Base-by-base conservation (phyloP, 2,113 vertebrate genomes). In the Tetraodon nigroviridis region DNA sequence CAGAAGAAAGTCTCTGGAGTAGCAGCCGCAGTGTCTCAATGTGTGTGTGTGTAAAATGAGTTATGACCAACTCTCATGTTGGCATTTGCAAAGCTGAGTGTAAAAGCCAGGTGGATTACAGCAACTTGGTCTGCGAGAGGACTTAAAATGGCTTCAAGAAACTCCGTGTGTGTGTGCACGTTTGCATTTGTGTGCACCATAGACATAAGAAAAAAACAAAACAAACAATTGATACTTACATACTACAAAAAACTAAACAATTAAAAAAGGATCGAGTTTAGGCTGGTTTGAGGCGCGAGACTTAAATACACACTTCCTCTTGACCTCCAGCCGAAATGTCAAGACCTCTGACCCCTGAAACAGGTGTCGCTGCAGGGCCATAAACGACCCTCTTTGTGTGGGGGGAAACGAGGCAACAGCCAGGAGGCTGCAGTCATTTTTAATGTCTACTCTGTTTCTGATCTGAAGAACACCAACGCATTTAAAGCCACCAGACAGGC, bases 61-160 rank as follows among this genome's bases (percentile, higher is more conserved):
- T 84, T 84, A 82, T 78, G 75, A 69, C 51, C 51, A 37, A 59
- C 76, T 75, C 69, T 81, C 69, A 57, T 66, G 74, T 64, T 60
- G 50, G 62, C 78, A 78, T 85, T 80, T 71, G 58, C 64, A 61
- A 80, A 78, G 75, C 76, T 73, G 73, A 83, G 79, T 81, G 59
- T 55, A 66, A 82, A 82, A 84, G 79, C 84, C 73, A 83, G 82
- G 80, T 80, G 85, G 82, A 86, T 82, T 80, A 87, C 55, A 53
- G 55, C 5, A 0, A 75, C 74, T 78, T 66, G 76, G 71, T 71
- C 80, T 85, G 83, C 78, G 80, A 85, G 83, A 83, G 87, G 51
- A 75, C 84, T 88, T 88, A 82, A 81, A 79, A 56, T 15, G 60
- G 56, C 32, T 58, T 64, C 49, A 49, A 70, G 73, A 67, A 64